phyloP scores from a whole-genome alignment of 2,888 invertebrate species.

The Lumbricus terrestris region DNA sequence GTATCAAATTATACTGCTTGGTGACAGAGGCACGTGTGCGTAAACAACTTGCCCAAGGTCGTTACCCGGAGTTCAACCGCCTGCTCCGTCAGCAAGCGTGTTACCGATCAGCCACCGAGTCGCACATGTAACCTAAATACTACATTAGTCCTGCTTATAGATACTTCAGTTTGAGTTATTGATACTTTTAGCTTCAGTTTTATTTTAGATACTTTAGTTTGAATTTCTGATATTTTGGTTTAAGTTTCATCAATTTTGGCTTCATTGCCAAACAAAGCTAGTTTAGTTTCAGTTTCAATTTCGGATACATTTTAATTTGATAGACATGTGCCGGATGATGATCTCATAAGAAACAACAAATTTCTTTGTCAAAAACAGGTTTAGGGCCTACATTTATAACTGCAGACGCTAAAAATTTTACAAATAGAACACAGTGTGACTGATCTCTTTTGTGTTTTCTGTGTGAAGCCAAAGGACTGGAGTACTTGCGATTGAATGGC shows the following conservation, averaged over 20 bases:
- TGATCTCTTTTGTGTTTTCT: not conserved
- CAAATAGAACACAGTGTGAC: not conserved
- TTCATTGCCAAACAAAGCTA: not conserved
- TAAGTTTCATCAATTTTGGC: not conserved
- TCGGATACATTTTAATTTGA: not conserved
- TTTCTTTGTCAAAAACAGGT: not conserved
- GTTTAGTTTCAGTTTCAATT: not conserved
- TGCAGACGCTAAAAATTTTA: not conserved
- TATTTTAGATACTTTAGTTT: not conserved
- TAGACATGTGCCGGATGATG: not conserved
- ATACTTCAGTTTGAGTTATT: not conserved
- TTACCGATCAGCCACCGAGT: no score
- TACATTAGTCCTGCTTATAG: not conserved
- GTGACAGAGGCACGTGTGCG: no score
- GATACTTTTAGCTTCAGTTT: not conserved
- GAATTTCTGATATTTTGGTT: not conserved
- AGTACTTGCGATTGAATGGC: conserved; percentile 87
- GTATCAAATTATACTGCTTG: no score
- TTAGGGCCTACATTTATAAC: no score
- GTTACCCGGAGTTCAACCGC: no score
- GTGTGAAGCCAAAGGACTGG: conserved; percentile 81
- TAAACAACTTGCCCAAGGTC: no score
- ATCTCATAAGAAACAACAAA: not conserved
- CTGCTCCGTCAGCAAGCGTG: no score
- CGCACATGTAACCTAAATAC: no score